phyloP scores from a whole-genome alignment of 2,113 vertebrate species.

The Barnardius zonarius region DNA sequence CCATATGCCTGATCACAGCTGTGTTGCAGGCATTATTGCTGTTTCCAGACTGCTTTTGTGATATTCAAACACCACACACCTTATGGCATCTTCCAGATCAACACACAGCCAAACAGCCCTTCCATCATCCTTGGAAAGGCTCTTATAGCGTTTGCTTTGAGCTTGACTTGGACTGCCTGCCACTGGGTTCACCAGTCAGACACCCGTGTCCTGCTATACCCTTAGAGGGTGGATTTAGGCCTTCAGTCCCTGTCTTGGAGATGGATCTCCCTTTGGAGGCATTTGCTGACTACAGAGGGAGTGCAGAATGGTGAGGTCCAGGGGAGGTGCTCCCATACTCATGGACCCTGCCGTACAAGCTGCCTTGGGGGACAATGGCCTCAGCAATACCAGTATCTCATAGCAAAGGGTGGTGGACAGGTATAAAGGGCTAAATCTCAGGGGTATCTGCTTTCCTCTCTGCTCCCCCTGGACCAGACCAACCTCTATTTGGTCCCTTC shows the following conservation, averaged over 20 bases:
- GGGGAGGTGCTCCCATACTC: neutral
- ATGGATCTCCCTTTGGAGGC: neutral
- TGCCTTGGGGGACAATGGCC: neutral
- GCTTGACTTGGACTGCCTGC: neutral
- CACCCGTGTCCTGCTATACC: neutral
- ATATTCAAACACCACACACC: neutral
- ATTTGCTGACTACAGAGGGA: neutral
- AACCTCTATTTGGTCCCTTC: neutral
- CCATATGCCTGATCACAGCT: neutral
- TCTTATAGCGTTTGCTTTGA: neutral
- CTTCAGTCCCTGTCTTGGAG: neutral
- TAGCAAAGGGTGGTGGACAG: neutral
- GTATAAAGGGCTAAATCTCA: neutral
- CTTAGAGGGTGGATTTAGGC: neutral
- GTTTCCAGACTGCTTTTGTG: neutral
- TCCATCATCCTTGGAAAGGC: neutral
- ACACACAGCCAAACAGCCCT: rapidly evolving
- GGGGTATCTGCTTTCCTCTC: neutral
- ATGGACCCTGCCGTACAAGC: rapidly evolving
- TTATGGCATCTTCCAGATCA: neutral
- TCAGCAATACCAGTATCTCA: neutral
- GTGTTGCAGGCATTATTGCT: neutral
- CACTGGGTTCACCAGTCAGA: neutral
- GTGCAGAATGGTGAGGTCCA: neutral
- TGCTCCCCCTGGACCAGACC: neutral